Evolutionary conservation across 2,797 vertebrate species (phyloP).

Genomic region (Pteropus rufus): DNA sequence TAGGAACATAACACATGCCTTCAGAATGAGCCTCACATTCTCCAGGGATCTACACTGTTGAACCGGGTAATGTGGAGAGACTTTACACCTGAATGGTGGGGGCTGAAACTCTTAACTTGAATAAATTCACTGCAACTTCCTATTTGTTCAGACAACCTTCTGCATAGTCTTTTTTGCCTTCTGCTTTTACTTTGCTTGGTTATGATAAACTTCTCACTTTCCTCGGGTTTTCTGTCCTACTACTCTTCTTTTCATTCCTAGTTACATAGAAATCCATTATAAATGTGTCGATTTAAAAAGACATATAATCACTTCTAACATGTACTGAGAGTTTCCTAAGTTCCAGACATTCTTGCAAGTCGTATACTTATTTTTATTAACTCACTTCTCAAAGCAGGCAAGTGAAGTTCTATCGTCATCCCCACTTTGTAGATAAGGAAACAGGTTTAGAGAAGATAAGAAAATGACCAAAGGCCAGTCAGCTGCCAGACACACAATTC

Average conservation of each 20-base stretch:
- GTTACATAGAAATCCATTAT: background rate
- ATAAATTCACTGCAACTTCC: background rate
- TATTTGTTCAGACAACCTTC: background rate
- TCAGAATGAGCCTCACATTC: background rate
- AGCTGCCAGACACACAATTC: background rate
- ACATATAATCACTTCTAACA: background rate
- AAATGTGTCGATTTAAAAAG: background rate
- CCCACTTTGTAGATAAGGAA: background rate
- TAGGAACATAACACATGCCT: background rate
- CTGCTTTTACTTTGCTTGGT: background rate
- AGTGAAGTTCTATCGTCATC: background rate
- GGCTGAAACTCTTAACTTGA: background rate
- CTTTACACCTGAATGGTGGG: background rate
- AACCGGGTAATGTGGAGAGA: background rate
- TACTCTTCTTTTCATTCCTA: background rate
- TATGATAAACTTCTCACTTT: background rate
- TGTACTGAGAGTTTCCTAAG: background rate
- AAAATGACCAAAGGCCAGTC: background rate
- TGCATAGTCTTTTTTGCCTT: background rate
- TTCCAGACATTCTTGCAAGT: background rate
- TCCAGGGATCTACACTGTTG: background rate
- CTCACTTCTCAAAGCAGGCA: background rate
- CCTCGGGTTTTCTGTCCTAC: background rate
- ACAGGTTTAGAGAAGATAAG: background rate
- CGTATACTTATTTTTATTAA: background rate